A percentile compares a stretch with the other conserved stretches of the same genome.
These are phyloP conservation scores for Coracopsis vasa DNA, from an alignment of 2,113 vertebrate species.

Conservation along the genomic window DNA sequence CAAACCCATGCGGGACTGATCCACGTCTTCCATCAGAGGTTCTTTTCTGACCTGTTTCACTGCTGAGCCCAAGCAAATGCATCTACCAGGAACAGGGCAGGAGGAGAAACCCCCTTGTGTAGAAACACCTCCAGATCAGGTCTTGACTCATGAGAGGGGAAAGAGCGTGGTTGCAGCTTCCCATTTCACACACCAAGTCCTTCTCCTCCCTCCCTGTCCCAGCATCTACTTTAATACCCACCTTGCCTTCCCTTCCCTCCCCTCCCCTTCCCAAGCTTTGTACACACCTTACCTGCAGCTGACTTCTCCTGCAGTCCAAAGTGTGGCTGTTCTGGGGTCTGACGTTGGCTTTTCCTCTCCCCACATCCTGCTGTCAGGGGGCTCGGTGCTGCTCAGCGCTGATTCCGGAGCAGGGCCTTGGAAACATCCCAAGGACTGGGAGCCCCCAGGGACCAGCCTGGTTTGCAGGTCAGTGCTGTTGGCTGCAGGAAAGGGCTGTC, in stretches of 20 bases:
- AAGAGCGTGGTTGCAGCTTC: rapidly evolving
- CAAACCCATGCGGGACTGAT: neutral
- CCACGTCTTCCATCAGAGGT: neutral
- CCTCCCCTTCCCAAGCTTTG: neutral
- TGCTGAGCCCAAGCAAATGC: neutral
- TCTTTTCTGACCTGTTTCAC: neutral
- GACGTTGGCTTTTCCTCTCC: neutral
- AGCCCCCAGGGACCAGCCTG: neutral
- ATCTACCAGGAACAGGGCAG: neutral
- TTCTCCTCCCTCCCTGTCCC: neutral
- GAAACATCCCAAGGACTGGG: neutral
- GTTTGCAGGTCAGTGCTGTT: rapidly evolving
- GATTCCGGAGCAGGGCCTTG: rapidly evolving
- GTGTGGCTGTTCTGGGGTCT: rapidly evolving
- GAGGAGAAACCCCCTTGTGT: neutral
- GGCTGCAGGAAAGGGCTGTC: neutral
- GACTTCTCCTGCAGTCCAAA: neutral
- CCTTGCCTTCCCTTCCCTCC: neutral
- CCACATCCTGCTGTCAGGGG: neutral
- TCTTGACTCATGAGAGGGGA: neutral
- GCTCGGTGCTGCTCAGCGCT: neutral
- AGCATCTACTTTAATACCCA: neutral
- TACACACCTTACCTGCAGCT: neutral
- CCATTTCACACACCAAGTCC: rapidly evolving
- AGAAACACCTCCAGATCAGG: neutral